A percentile compares a stretch with the other conserved stretches of the same genome.
These are phyloP conservation scores for Corythoichthys intestinalis DNA, from an alignment of 2,113 vertebrate genomes.

Conservation along the genomic window DNA sequence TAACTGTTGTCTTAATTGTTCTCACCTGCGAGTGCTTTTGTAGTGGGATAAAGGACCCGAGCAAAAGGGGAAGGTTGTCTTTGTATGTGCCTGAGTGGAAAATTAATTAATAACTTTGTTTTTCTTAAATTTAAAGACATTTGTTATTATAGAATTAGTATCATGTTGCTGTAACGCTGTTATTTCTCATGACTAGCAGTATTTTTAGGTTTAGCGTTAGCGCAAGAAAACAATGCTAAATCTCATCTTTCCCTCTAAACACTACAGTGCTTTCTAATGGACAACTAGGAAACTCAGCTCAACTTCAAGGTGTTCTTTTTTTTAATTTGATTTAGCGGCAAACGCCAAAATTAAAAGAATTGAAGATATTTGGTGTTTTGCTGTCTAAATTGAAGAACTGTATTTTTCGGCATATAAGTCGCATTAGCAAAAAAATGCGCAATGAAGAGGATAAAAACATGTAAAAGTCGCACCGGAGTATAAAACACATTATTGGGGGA, in stretches of 20 bases:
- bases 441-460: too few species aligned
- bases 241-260: not conserved
- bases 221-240: not conserved
- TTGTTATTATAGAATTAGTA: not conserved
- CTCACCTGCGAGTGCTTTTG: not conserved
- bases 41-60: constrained; percentile 1
- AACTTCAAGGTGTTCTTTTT: not conserved
- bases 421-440: too few species aligned
- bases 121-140: not conserved
- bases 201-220: not conserved
- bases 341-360: too few species aligned
- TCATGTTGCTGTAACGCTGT: not conserved
- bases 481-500: too few species aligned
- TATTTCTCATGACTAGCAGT: not conserved
- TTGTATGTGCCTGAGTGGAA: not conserved
- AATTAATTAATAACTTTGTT: not conserved
- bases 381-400: too few species aligned
- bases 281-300: not conserved
- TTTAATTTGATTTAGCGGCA: not conserved
- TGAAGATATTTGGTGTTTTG: too few species aligned
- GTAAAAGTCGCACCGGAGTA: too few species aligned
- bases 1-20: not conserved
- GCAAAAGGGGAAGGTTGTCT: not conserved
- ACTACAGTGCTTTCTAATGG: not conserved
- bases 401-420: too few species aligned